phyloP scores from a whole-genome alignment of 2,113 vertebrate species.

The Cryptomyrus ogoouensis region DNA sequence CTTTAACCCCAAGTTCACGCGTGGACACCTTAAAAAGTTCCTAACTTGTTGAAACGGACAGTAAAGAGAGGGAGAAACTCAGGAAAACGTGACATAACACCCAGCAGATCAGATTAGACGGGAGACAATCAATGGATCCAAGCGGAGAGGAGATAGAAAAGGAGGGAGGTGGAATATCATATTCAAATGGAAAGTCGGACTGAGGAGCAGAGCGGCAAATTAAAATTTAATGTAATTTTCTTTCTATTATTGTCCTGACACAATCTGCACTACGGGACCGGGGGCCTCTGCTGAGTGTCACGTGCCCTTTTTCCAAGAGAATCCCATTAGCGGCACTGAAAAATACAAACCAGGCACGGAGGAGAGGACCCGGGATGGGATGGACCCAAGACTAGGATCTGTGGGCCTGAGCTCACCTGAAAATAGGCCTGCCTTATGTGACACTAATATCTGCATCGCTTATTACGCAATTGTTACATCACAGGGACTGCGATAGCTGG shows the following conservation, averaged over 20 bases:
- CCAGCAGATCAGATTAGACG: background rate
- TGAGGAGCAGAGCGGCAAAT: background rate
- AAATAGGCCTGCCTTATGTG: background rate
- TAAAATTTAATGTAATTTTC: constrained; percentile 4
- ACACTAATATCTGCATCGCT: background rate
- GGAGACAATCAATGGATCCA: background rate
- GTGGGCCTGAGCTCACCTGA: background rate
- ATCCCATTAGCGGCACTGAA: background rate
- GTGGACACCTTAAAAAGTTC: background rate
- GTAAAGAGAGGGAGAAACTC: background rate
- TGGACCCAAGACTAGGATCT: background rate
- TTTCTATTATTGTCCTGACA: background rate
- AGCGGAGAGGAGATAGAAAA: background rate
- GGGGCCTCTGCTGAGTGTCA: background rate
- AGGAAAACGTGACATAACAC: background rate
- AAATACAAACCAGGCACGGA: background rate
- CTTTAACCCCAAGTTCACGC: background rate
- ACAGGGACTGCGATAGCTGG: background rate
- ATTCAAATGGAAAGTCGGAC: background rate
- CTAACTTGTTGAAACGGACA: background rate
- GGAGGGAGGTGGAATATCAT: background rate
- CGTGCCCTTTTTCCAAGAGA: background rate
- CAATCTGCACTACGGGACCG: background rate
- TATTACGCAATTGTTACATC: background rate
- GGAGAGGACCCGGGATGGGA: background rate